Base-by-base conservation (phyloP, 2,888 invertebrate species). In the Epinotia brunnichana region DNA sequence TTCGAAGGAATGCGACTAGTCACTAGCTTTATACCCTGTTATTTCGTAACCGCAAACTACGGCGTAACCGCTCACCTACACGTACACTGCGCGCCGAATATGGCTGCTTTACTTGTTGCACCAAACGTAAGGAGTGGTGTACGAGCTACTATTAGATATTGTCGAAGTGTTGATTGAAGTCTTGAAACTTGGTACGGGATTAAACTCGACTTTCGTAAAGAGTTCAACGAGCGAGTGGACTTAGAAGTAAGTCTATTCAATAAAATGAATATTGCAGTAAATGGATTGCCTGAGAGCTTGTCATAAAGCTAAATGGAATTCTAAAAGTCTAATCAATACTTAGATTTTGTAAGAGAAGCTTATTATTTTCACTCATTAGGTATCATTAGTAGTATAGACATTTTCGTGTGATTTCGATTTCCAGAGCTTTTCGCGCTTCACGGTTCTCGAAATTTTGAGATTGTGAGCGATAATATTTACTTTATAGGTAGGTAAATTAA, bases 181-280 rank as follows among this genome's bases (percentile, higher is more conserved):
- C 68, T 62, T 62, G 67, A 70, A 19, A 39, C 73, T 60, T 76
- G 76, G 79, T 80, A 74, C 39, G 62, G 60, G 76, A 59, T 64
- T 63, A 76, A 81, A 82, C 80, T 86, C 83, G 77, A 87, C 87
- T 87, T 88, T 70, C 66, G 61, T 87, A 87, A 87, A 87, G 91
- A 91, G 87, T 91, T 92, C 90, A 91, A 91, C 90, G 90, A 86
- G 90, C 87, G 87, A 83, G 77, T 77, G 78, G 76, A 74, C 74
- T 78, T 77, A 51, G 48, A 61, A 60, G 61, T 67, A 61, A 54
- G 21, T 61, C 11, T 51, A 41, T 41, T 4, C 39, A 59, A 59
- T 60, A 60, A 60, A 41, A 41, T 60, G 41, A 19, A 41, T 60
- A n/a, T 19, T 10, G 53, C 19, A 11, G 1, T 53, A 48, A n/a